Evolutionary conservation across 2,113 vertebrate species (phyloP), one percentile per base, ranked within the genome.

Genomic region (Polypterus senegalus): DNA sequence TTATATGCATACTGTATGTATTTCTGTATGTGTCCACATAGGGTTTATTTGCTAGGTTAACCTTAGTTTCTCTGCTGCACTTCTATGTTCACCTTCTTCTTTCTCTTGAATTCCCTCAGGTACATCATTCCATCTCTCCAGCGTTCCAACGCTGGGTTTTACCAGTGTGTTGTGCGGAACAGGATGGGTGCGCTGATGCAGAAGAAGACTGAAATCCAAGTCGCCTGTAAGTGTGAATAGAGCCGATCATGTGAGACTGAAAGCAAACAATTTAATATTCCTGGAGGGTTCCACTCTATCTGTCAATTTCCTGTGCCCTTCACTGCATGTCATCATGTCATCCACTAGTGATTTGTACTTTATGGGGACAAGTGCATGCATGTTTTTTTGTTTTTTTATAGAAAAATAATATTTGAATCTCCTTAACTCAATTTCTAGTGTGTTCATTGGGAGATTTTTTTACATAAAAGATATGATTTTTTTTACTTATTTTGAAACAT

Each of bases 101-200:
- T 48, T 27, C 49, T 27, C 48, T 61, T 0, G 64, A 3, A 54
- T 63, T 56, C 66, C 68, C 49, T 0, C 9, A 94, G 92, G 80
- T 86, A 88, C 58, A 74, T 77, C 48, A 67, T 93, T 48, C 81
- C 81, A 43, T 82, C 84, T 10, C 61, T 92, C 68, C 79, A 75
- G 79, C 85, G 79, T 66, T 78, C 73, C 0, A 84, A 92, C 2
- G 82, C 85, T 11, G 92, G 92, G 10, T 78, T 71, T 66, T 95
- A 95, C 73, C 92, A 88, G 61, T 95, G 92, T 1, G 63, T 80
- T 3, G 92, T 89, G 27, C 80, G 90, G 9, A 95, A 93, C 88
- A 78, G 92, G 67, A 89, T 90, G 89, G 92, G 92, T 7, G 83
- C 89, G 0, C 73, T 95, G 58, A 72, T 95, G 72, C 88, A 92